Conservation (phyloP, 2,797 vertebrate genomes). For the Mionectes olivaceus region DNA sequence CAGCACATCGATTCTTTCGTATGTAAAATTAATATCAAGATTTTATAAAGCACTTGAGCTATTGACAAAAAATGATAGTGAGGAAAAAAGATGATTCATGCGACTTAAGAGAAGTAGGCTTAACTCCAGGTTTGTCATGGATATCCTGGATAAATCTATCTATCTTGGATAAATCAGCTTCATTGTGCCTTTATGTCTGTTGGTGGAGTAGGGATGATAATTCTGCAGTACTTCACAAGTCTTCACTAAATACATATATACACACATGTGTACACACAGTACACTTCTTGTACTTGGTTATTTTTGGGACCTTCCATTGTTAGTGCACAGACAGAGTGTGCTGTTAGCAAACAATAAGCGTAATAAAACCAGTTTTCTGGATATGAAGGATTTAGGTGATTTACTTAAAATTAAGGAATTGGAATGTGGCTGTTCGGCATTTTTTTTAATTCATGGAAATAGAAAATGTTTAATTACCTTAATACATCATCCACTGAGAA, state of each 20-base stretch:
- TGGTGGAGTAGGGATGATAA: background rate
- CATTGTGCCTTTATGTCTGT: background rate
- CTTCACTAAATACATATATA: background rate
- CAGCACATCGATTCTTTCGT: background rate
- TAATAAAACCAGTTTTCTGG: background rate
- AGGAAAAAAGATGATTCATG: background rate
- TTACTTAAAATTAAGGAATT: conserved; percentile 59
- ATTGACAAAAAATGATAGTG: background rate
- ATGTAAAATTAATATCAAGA: background rate
- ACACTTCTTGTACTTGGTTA: fast-evolving
- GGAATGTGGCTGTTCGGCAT: conserved; percentile 40
- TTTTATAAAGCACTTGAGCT: background rate
- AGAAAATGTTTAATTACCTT: conserved; percentile 59
- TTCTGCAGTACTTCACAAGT: background rate
- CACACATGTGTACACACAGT: fast-evolving
- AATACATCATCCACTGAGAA: conserved; percentile 53
- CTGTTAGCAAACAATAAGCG: background rate
- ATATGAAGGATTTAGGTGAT: background rate
- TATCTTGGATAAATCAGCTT: background rate
- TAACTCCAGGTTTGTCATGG: background rate
- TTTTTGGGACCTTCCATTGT: background rate
- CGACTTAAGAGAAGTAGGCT: background rate
- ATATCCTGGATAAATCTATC: background rate
- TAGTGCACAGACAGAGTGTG: background rate
- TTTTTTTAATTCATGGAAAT: conserved; percentile 69